phyloP scores from a whole-genome alignment of 2,888 invertebrate species.

The Cyclophora punctaria region DNA sequence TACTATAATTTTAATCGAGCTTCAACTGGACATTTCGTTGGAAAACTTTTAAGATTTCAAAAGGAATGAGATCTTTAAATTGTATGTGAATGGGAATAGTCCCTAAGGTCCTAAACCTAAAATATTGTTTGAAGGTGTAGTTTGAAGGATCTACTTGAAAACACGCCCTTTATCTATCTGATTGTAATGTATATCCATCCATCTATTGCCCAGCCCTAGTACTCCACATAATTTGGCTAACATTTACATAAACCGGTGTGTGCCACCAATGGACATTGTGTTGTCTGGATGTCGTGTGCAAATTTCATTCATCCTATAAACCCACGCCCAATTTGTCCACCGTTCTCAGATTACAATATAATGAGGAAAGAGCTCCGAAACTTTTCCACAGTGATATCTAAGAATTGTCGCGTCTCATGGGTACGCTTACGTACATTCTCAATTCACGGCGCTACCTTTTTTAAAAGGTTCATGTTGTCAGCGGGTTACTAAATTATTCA shows the following conservation, averaged over 20 bases:
- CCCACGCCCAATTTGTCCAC: slow-evolving; percentile 56
- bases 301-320: slow-evolving; percentile 56
- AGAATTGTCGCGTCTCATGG: slow-evolving; percentile 23
- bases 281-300: slow-evolving; percentile 27
- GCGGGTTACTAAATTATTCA: no score
- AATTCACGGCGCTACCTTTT: slow-evolving; percentile 14
- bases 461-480: slow-evolving; percentile 1
- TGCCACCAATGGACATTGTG: slow-evolving; percentile 29
- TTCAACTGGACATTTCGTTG: no score
- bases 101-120: no score
- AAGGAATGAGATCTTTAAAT: no score
- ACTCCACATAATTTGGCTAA: slow-evolving; percentile 11
- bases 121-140: neutral
- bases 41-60: no score
- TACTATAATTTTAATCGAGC: no score
- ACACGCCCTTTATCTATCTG: no score
- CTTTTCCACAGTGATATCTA: slow-evolving; percentile 25
- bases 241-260: slow-evolving; percentile 29
- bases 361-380: slow-evolving; percentile 45
- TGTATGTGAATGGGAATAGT: no score
- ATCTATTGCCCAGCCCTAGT: slow-evolving; percentile 5
- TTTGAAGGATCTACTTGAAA: neutral
- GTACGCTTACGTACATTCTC: slow-evolving; percentile 9
- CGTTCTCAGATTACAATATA: slow-evolving; percentile 47
- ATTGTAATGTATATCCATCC: no score